These are phyloP conservation scores for Tinea pellionella DNA, from an alignment of 2,888 invertebrate species.

Conservation along the genomic window DNA sequence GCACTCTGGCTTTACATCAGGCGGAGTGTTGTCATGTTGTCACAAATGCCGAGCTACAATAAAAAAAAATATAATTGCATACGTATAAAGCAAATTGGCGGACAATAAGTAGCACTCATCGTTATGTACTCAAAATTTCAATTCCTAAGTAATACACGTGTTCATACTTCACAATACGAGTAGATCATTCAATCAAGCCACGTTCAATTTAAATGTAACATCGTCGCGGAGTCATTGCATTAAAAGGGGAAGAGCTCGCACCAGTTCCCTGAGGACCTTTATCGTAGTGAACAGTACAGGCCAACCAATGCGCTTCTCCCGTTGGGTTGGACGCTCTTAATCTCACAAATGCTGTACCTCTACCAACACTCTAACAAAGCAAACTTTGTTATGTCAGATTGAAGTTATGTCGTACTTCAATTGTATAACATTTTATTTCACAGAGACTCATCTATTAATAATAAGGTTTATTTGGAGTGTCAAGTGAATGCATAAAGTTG, in stretches of 20 bases:
- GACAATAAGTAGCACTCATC: no score
- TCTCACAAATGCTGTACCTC: constrained; percentile 12
- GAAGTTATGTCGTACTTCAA: not conserved
- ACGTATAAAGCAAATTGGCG: no score
- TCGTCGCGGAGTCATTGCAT: constrained; percentile 10
- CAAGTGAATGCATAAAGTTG: no score
- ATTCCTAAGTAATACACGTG: no score
- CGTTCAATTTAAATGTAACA: constrained; percentile 10
- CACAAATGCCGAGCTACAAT: no score
- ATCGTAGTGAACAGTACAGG: constrained; percentile 8
- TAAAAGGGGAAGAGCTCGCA: constrained; percentile 5
- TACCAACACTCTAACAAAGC: not conserved
- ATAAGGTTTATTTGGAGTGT: no score
- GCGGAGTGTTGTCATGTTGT: no score
- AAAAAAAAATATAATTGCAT: no score
- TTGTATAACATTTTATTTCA: no score
- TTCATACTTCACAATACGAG: not conserved
- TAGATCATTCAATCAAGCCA: not conserved
- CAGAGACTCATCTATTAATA: no score
- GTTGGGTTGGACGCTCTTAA: constrained; percentile 11
- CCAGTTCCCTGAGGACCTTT: constrained; percentile 5
- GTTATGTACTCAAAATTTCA: no score
- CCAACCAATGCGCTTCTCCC: not conserved
- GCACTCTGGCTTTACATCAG: no score
- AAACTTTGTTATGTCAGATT: not conserved